Conservation (phyloP, 2,888 invertebrate species). For the Scaptomyza cyrtandrae region DNA sequence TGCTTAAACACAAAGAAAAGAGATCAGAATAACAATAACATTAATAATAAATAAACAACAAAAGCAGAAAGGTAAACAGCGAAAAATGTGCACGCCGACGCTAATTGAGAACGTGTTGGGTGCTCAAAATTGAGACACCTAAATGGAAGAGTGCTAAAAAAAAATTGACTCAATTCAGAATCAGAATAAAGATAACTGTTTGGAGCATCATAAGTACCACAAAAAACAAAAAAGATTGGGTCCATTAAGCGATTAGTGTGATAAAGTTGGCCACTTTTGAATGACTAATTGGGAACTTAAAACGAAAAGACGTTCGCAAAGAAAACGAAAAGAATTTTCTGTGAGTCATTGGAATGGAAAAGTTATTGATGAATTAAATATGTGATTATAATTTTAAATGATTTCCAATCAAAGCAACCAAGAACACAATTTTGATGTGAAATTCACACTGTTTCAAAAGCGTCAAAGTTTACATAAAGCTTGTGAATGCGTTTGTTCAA, state of each 20-base stretch:
- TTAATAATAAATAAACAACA: constrained; percentile 31
- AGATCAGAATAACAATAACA: constrained; percentile 7
- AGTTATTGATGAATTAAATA: background rate
- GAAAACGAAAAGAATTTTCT: background rate
- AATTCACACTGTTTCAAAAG: background rate
- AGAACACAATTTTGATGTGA: too few species aligned
- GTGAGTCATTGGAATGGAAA: background rate
- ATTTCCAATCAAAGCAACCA: too few species aligned
- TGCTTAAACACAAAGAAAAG: constrained; percentile 37
- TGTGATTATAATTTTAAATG: too few species aligned
- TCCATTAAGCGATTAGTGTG: background rate
- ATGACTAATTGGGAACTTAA: background rate
- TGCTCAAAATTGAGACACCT: constrained; percentile 18
- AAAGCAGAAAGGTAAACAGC: constrained; percentile 24
- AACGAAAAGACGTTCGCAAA: background rate
- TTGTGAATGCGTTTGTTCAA: too few species aligned
- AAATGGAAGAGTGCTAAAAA: constrained; percentile 22
- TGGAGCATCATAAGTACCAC: constrained; percentile 12
- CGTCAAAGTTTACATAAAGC: background rate
- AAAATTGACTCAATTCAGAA: constrained; percentile 16
- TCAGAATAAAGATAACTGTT: constrained; percentile 1
- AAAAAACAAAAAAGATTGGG: constrained; percentile 8
- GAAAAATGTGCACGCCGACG: constrained; percentile 29
- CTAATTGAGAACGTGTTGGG: constrained; percentile 29
- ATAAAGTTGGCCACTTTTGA: background rate